Conservation (phyloP, 2,888 invertebrate species). For the Unio delphinus region DNA sequence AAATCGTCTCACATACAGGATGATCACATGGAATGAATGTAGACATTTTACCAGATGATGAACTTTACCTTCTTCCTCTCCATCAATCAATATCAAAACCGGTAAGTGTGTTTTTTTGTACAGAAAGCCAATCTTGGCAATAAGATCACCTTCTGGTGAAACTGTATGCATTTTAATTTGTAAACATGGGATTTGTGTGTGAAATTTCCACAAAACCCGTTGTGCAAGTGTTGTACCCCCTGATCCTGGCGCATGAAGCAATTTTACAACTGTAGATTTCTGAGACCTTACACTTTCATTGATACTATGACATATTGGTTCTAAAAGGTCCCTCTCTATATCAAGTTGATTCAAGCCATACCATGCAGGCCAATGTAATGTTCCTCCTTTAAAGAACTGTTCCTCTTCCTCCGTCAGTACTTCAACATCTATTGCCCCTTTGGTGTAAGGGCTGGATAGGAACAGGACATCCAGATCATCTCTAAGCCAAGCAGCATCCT, state of each 20-base stretch:
- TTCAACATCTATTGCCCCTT: slow-evolving; percentile 8
- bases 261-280: slow-evolving; percentile 10
- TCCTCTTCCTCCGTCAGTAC: slow-evolving; percentile 20
- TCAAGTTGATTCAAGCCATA: slow-evolving; percentile 26
- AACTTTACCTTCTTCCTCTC: slow-evolving; percentile 36
- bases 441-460: slow-evolving; percentile 18
- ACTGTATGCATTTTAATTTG: slow-evolving; percentile 15
- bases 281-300: slow-evolving; percentile 4
- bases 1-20: slow-evolving; percentile 37
- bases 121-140: slow-evolving; percentile 23
- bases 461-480: slow-evolving; percentile 40
- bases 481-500: slow-evolving; percentile 25
- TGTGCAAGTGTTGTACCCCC: slow-evolving; percentile 35
- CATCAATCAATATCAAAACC: slow-evolving; percentile 33
- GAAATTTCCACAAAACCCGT: slow-evolving; percentile 27
- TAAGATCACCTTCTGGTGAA: slow-evolving; percentile 19
- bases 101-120: slow-evolving; percentile 30
- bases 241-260: slow-evolving; percentile 30
- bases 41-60: slow-evolving; percentile 12
- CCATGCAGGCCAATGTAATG: slow-evolving; percentile 27
- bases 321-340: slow-evolving; percentile 17
- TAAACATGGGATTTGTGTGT: slow-evolving; percentile 16
- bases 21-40: slow-evolving; percentile 10
- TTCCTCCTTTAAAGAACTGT: slow-evolving; percentile 27
- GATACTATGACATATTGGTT: slow-evolving; percentile 2